These are phyloP conservation scores for Rosalia funebris DNA, from an alignment of 2,888 invertebrate genomes.

Conservation along the genomic window DNA sequence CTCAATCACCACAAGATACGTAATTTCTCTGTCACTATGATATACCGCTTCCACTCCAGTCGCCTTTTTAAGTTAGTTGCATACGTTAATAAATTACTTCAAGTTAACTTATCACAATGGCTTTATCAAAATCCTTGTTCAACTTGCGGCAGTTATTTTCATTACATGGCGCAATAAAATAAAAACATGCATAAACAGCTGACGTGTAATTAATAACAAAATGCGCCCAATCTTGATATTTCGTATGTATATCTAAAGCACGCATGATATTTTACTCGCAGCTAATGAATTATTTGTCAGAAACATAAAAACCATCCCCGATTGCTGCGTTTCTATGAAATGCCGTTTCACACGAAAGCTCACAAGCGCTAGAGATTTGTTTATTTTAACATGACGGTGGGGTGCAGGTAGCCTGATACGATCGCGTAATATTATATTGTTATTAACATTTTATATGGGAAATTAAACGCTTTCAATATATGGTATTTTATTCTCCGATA, in stretches of 20 bases:
- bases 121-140: slow-evolving; percentile 8
- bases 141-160: slow-evolving; percentile 27
- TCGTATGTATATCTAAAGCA: slow-evolving; percentile 39
- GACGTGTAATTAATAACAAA: slow-evolving; percentile 45
- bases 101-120: slow-evolving; percentile 9
- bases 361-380: slow-evolving; percentile 37
- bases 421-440: too few species aligned
- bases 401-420: too few species aligned
- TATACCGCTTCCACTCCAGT: too few species aligned
- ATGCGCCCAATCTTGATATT: slow-evolving; percentile 43
- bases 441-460: too few species aligned
- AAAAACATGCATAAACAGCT: slow-evolving; percentile 43
- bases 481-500: too few species aligned
- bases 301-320: slow-evolving; percentile 30
- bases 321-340: slow-evolving; percentile 7
- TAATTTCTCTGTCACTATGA: too few species aligned
- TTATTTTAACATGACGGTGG: too few species aligned
- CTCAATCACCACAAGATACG: too few species aligned
- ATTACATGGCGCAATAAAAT: slow-evolving; percentile 39
- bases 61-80: background rate
- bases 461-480: too few species aligned
- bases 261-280: slow-evolving; percentile 40
- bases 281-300: slow-evolving; percentile 46
- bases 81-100: slow-evolving; percentile 6
- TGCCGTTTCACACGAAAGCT: slow-evolving; percentile 26